Evolutionary conservation across 1,140 invertebrate genomes (phyloP).

Genomic region (Protaetia brevitarsis): DNA sequence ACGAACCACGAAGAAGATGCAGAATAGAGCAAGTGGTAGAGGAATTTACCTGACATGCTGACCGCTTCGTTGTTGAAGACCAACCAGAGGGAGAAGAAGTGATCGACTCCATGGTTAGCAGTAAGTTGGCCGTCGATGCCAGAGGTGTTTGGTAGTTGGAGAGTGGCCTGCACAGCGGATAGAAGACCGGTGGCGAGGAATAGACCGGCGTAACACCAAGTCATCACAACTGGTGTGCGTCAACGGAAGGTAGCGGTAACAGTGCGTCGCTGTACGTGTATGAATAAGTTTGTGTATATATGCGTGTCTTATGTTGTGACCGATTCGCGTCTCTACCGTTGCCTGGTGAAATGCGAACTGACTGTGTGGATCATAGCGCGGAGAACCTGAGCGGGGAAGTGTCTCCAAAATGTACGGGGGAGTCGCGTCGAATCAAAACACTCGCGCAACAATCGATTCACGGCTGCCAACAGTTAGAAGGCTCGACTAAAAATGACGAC

Average conservation of each 20-base stretch:
- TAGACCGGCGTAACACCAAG: conserved; percentile 29
- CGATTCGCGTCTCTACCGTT: conserved; percentile 24
- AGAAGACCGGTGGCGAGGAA: conserved; percentile 24
- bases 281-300: background rate
- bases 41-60: conserved; percentile 50
- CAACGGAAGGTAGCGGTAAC: conserved; percentile 1
- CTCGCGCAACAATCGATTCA: conserved; percentile 23
- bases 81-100: conserved; percentile 56
- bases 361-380: conserved; percentile 4
- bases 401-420: conserved; percentile 15
- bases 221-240: conserved; percentile 26
- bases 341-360: conserved; percentile 24
- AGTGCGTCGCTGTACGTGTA: background rate
- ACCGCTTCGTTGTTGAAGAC: conserved; percentile 55
- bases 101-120: conserved; percentile 50
- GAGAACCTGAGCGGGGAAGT: background rate
- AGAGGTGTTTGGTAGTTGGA: conserved; percentile 53
- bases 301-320: background rate
- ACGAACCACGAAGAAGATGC: background rate
- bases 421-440: conserved; percentile 26
- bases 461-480: conserved; percentile 15
- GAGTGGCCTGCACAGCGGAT: conserved; percentile 40
- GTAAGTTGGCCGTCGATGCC: conserved; percentile 53
- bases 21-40: background rate
- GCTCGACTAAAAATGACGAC: conserved; percentile 2